Base-by-base conservation (phyloP, 2,888 invertebrate genomes). In the Xylota segnis region DNA sequence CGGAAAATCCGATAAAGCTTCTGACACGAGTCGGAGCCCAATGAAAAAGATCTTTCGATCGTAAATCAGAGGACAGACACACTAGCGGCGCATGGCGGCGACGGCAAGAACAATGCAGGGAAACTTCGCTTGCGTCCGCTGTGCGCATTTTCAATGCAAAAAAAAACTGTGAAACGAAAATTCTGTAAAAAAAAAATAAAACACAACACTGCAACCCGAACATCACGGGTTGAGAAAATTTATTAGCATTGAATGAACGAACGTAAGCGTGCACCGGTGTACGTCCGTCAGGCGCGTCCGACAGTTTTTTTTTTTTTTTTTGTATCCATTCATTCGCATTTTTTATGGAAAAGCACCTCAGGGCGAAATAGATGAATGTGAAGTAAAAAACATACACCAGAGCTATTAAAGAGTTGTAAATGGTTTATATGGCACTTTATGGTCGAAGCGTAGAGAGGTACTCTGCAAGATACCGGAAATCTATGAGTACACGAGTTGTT, bases 1-100 rank as follows among this genome's bases (percentile, higher is more conserved):
- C 82, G 86, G 84, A 68, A 71, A 71, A 78, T 83, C 74, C 77
- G 70, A 76, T 83, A 82, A 75, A 70, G 47, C 54, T 71, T 76
- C 58, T 65, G 63, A 74, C 70, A 75, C 75, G 75, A 63, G 52
- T 63, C 70, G 75, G 70, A 66, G 14, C 7, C 47, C 47, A 40
- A 23, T 45, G 16, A 45, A 27, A 34, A 56, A 54, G 37, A 83
- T 72, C 59, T 72, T 34, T 37, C 23, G 56, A 84, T 75, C 65
- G 58, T 74, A 70, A 78, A 84, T 84, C 63, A 79, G 72, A 65
- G 58, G 78, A 79, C 65, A n/a, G n/a, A 77, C 70, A 58, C 7
- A 37, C 43, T 72, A 50, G 72, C 59, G 58, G 45, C 58, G 50
- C 72, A 29, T 58, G n/a, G 45, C 50, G 71, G 50, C 52, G 9